Evolutionary conservation across 2,113 vertebrate genomes (phyloP).

Genomic region (Callionymus lyra): DNA sequence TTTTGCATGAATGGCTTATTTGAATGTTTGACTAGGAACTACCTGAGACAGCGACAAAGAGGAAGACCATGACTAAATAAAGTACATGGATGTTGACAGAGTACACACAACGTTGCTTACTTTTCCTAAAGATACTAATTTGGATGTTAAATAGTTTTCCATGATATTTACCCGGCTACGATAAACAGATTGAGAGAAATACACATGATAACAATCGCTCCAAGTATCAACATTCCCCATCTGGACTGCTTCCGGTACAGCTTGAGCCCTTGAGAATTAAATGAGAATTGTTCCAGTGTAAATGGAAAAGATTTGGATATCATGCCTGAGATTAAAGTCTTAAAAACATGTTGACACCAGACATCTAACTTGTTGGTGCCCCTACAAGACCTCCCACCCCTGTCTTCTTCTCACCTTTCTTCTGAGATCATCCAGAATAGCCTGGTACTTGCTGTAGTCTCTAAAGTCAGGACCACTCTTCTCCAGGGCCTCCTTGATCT

Average conservation of each 20-base stretch:
- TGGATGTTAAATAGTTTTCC: no score
- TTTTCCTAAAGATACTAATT: no score
- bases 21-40: neutral
- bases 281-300: no score
- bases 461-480: conserved; percentile 67
- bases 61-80: no score
- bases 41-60: no score
- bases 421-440: conserved; percentile 64
- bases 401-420: conserved; percentile 61
- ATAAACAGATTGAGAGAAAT: no score
- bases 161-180: no score
- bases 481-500: conserved; percentile 70
- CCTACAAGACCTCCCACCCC: neutral
- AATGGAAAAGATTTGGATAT: no score
- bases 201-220: no score
- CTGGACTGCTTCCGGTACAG: no score
- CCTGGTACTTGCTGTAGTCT: conserved; percentile 71
- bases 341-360: conserved; percentile 1
- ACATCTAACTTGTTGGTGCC: neutral
- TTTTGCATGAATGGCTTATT: neutral
- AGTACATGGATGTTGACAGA: neutral
- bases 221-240: no score
- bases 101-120: neutral
- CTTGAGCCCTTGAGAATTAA: no score
- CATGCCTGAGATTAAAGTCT: neutral